These are phyloP conservation scores for Candoia aspera DNA, from an alignment of 2,113 vertebrate species.

Conservation along the genomic window DNA sequence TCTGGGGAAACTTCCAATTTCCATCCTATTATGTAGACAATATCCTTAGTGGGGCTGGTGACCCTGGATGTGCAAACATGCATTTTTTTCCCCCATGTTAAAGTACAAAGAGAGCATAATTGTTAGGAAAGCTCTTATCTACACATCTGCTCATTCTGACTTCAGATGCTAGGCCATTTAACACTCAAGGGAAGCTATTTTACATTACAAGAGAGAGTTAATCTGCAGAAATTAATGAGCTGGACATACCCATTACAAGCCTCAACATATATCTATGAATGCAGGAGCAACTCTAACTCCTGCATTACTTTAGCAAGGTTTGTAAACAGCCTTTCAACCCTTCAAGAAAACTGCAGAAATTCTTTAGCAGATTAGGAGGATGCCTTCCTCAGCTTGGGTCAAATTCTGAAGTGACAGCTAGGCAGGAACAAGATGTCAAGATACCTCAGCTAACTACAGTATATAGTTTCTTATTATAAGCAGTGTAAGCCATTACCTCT, in stretches of 20 bases:
- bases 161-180: constrained; percentile 61
- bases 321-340: constrained; percentile 22
- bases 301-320: constrained; percentile 45
- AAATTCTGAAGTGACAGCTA: neutral
- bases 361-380: constrained; percentile 18
- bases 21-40: constrained; percentile 44
- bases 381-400: constrained; percentile 37
- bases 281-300: constrained; percentile 56
- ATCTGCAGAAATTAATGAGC: constrained; percentile 66
- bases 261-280: constrained; percentile 44
- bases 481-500: constrained; percentile 21
- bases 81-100: constrained; percentile 36
- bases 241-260: constrained; percentile 57
- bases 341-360: constrained; percentile 38
- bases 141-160: constrained; percentile 67
- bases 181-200: constrained; percentile 57
- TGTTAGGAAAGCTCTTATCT: constrained; percentile 58
- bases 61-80: constrained; percentile 52
- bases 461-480: constrained; percentile 15
- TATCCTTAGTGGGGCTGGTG: constrained; percentile 38
- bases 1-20: constrained; percentile 55
- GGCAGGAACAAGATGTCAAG: constrained; percentile 17
- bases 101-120: constrained; percentile 60
- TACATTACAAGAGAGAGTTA: constrained; percentile 57
- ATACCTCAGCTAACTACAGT: constrained; percentile 14